These are phyloP conservation scores for Eristalis arbustorum DNA, from an alignment of 2,888 invertebrate genomes.

Conservation along the genomic window DNA sequence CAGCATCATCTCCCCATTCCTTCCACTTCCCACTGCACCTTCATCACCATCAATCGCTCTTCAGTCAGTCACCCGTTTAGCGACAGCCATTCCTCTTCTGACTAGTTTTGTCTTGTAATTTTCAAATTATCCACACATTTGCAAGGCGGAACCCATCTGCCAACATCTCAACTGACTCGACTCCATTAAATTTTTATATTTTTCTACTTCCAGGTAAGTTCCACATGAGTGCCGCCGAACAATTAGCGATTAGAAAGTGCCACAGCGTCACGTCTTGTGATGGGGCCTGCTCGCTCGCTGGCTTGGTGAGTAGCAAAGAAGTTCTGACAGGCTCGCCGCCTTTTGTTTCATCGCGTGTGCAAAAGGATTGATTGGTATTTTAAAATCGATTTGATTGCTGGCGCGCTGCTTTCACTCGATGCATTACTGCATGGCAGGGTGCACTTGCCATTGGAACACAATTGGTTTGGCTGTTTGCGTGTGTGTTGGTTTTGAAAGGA, in stretches of 20 bases:
- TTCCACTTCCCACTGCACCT: background rate
- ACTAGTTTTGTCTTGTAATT: background rate
- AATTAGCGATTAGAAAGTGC: conserved; percentile 60
- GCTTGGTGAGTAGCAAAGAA: background rate
- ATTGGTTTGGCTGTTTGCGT: conserved; percentile 4
- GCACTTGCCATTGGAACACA: background rate
- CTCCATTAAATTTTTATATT: conserved; percentile 2
- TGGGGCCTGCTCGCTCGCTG: conserved; percentile 13
- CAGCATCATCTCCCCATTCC: too few relatives aligned
- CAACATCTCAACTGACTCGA: background rate
- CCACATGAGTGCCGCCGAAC: conserved; percentile 45
- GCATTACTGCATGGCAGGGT: too few relatives aligned
- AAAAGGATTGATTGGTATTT: background rate
- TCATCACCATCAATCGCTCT: background rate
- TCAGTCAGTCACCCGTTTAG: background rate
- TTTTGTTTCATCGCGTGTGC: background rate
- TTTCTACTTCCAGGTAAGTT: conserved; percentile 62
- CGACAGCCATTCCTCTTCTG: background rate
- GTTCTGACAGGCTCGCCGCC: background rate
- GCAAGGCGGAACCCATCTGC: background rate
- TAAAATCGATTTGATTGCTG: background rate
- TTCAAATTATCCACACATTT: conserved; percentile 22
- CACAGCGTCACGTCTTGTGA: conserved; percentile 13
- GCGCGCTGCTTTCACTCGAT: background rate
- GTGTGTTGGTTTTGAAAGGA: background rate